phyloP scores from a whole-genome alignment of 2,888 invertebrate genomes.

The Nomada fabriciana region DNA sequence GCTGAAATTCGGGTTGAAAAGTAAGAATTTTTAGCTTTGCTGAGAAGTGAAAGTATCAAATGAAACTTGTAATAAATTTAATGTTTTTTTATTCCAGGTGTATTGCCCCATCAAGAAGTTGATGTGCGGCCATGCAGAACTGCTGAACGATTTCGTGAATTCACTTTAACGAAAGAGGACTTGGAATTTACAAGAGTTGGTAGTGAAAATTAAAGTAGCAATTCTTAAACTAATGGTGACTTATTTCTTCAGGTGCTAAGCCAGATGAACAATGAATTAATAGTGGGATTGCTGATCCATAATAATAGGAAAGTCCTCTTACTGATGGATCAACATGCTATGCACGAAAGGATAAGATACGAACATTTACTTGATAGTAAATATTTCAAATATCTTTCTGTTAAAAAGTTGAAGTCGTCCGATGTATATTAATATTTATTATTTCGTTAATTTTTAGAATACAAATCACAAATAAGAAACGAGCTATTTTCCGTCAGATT shows the following conservation, averaged over 20 bases:
- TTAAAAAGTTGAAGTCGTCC: neutral
- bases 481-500: constrained; percentile 72
- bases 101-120: constrained; percentile 46
- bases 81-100: constrained; percentile 38
- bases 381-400: constrained; percentile 7
- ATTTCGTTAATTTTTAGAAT: constrained; percentile 83
- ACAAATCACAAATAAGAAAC: constrained; percentile 81
- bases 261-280: constrained; percentile 92
- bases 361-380: constrained; percentile 89
- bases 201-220: neutral
- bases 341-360: constrained; percentile 92
- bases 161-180: constrained; percentile 69
- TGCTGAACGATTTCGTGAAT: constrained; percentile 62
- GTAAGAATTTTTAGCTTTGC: constrained; percentile 14
- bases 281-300: constrained; percentile 85
- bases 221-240: neutral
- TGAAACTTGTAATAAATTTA: neutral
- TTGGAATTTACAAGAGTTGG: constrained; percentile 72
- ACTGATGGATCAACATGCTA: constrained; percentile 95
- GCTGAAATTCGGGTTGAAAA: constrained; percentile 30
- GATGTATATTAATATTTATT: neutral
- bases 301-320: constrained; percentile 86
- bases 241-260: constrained; percentile 86
- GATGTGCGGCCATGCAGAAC: constrained; percentile 69
- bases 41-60: neutral